Percentiles rank a stretch among this genome's conserved stretches.
Evolutionary conservation across 2,113 vertebrate genomes (phyloP).

Genomic region (Todiramphus saurophagus): DNA sequence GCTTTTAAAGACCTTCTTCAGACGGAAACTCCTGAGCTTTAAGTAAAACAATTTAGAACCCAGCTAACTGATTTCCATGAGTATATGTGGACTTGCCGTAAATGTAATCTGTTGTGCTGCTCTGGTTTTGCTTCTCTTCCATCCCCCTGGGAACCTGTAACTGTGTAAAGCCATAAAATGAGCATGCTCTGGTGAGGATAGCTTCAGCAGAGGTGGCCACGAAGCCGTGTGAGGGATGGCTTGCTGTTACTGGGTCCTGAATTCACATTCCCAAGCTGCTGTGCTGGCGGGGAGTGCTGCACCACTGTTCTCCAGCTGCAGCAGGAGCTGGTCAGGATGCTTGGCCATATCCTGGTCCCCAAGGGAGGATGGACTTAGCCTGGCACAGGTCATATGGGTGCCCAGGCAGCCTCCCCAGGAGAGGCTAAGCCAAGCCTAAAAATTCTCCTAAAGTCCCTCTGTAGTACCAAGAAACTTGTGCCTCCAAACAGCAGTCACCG

Average conservation of each 20-base stretch:
- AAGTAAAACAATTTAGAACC: not conserved
- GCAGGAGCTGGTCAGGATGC: not conserved
- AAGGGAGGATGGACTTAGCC: not conserved
- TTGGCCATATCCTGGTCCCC: not conserved
- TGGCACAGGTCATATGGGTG: fast-evolving
- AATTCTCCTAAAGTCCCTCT: not conserved
- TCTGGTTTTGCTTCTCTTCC: not conserved
- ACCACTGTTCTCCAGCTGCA: fast-evolving
- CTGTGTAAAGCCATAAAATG: not conserved
- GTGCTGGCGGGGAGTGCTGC: fast-evolving
- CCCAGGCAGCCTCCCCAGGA: not conserved
- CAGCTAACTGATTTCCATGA: not conserved
- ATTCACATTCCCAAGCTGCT: not conserved
- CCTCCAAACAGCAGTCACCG: fast-evolving
- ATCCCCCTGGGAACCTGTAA: not conserved
- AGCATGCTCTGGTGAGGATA: not conserved
- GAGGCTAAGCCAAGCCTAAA: too few relatives aligned
- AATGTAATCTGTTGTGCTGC: not conserved
- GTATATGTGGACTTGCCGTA: not conserved
- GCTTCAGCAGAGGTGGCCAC: not conserved
- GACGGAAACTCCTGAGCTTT: not conserved
- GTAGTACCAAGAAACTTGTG: not conserved
- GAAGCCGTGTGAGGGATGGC: not conserved
- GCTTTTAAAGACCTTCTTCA: not conserved
- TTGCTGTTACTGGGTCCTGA: fast-evolving